Evolutionary conservation across 2,888 invertebrate species (phyloP), one percentile per base, ranked within the genome.

Genomic region (Panopea generosa): DNA sequence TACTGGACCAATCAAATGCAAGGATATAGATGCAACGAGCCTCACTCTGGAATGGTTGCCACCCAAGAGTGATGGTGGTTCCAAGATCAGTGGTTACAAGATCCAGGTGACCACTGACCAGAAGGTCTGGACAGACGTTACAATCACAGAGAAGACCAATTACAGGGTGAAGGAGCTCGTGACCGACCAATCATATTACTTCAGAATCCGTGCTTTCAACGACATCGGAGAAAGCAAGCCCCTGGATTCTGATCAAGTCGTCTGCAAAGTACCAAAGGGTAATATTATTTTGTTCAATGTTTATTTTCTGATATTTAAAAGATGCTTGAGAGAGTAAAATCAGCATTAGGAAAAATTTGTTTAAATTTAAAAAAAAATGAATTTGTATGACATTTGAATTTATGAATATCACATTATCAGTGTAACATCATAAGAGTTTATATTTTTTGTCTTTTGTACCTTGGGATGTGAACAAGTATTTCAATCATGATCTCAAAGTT

Each of bases 101-200:
- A 77, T 93, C 3, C 91, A 92, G 67, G 61, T 87, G 55, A 86
- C 87, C 11, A 69, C 70, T 16, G 86, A 88, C 49, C 97, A 97
- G 66, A 96, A 97, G 40, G 97, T 97, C 7, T 99, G 98, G 98
- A 94, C 98, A 91, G 94, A 97, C 71, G 97, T 98, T 80, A 96
- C 97, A 91, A 96, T 97, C 89, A 97, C 98, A 96, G 98, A 98
- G 92, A 83, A 84, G 67, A 84, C 87, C 60, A 84, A 83, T 27
- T 86, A 87, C 74, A 86, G 85, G 29, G 90, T 88, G 4, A 88
- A 82, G 22, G 85, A 91, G 57, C 82, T 92, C 55, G 76, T 70
- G 2, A 87, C 89, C 45, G 88, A 87, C 47, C 85, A 87, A 29
- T 80, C 84, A 38, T 92, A 92, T 72, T 82, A 88, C 66, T 92